Evolutionary conservation across 1,140 invertebrate genomes (phyloP), one percentile per base, ranked within the genome.

Genomic region (Temnothorax curvispinosus): DNA sequence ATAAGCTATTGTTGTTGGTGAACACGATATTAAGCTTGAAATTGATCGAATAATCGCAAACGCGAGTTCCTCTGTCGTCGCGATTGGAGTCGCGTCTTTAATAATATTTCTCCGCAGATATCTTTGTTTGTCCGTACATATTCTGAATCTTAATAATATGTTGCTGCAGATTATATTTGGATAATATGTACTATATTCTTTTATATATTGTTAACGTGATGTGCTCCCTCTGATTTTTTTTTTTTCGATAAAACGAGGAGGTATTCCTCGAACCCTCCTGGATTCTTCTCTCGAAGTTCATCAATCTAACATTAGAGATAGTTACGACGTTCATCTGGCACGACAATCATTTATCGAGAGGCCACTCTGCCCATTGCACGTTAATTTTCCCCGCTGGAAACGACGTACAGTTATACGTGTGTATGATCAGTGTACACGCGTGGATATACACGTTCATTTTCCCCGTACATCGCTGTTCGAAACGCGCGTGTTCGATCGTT

Each of bases 271-370:
- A 60, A 41, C n/a, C 1, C 54, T 18, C 21, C 35, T 21, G n/a
- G 7, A 41, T n/a, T 41, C n/a, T 21, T 3, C 18, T 60, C 38
- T 41, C 27, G 8, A 27, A 8, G 4, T 9, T 78, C 27, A 62
- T 21, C 11, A 47, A 4, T 35, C 27, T 47, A 27, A 50, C 15
- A 18, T 47, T 7, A 9, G 60, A 62, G 8, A 41, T 3, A 52
- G 5, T 7, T 41, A 27, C 27, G 27, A 27, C 27, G 27, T 27
- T 38, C 15, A 54, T 80, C 15, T 65, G 32, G 9, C 32, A 21
- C 41, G 44, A 78, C 62, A 35, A 64, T 78, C 11, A 18, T 21
- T 52, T 65, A 52, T 80, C 74, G 38, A 58, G 38, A 5, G 35
- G n/a, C 21, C 9, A 7, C 21, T 60, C 15, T 18, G 5, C n/a